phyloP scores from a whole-genome alignment of 2,113 vertebrate species.

The Oryctolagus cuniculus region mOryCun1.1 NC_091432.1:204321501-204322000 shows the following conservation, averaged over 20 bases:
- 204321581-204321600: constrained; percentile 6
- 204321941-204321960: background rate
- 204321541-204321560: constrained; percentile 59
- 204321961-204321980: background rate
- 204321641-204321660: background rate
- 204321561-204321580: background rate
- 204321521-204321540: background rate
- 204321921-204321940: background rate
- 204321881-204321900: background rate
- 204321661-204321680: constrained; percentile 19
- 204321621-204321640: background rate
- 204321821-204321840: background rate
- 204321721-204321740: background rate
- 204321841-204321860: background rate
- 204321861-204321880: background rate
- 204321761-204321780: background rate
- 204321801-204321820: background rate
- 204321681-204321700: background rate
- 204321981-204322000: background rate
- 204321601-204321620: background rate
- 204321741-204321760: background rate
- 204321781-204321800: background rate
- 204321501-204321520: constrained; percentile 10
- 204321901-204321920: background rate
- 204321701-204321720: background rate